Base-by-base conservation (phyloP, 2,113 vertebrate genomes). In the Urocynchramus pylzowi region DNA sequence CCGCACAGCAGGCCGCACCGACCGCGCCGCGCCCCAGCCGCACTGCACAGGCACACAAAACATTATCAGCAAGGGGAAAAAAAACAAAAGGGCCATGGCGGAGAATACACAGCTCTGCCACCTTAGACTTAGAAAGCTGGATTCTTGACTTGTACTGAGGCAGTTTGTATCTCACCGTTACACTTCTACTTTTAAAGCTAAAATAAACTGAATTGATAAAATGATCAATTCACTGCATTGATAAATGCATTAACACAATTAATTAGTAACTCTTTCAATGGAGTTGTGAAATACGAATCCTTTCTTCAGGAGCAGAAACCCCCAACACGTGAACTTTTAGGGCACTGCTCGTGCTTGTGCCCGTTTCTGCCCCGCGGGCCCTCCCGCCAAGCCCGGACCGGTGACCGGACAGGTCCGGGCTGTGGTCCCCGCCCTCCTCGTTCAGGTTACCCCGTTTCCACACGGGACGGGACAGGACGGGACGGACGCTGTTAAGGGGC, bases 241-340 rank as follows among this genome's bases (percentile, higher is more conserved):
- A 4, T 10, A 52, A 20, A 9, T 41, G 45, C 13, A 31, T 6
- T 11, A 63, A 5, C 7, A 16, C 7, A 47, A 27, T 35, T 33
- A 37, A 57, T 33, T 64, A 26, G 5, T 11, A 47, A n/a, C 6
- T 24, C 26, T 33, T 17, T 26, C 24, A 49, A 16, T 0, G 13
- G 22, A n/a, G 24, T 0, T 7, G 12, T 7, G 8, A 60, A 68
- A 73, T 5, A 54, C 0, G 1, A 47, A 30, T 19, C 24, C 6
- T 24, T 42, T 33, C 18, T 50, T 30, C 14, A 16, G n/a, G 35
- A 42, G 19, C 41, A 56, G 13, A 30, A 68, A 15, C 1, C 9
- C 15, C 6, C 39, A 63, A 13, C 1, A 7, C 4, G 2, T 0
- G 11, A 3, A 13, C 1, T 35, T 15, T 19, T 0, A 7, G 11